phyloP scores from a whole-genome alignment of 2,888 invertebrate species.

The Hylaea fasciaria region DNA sequence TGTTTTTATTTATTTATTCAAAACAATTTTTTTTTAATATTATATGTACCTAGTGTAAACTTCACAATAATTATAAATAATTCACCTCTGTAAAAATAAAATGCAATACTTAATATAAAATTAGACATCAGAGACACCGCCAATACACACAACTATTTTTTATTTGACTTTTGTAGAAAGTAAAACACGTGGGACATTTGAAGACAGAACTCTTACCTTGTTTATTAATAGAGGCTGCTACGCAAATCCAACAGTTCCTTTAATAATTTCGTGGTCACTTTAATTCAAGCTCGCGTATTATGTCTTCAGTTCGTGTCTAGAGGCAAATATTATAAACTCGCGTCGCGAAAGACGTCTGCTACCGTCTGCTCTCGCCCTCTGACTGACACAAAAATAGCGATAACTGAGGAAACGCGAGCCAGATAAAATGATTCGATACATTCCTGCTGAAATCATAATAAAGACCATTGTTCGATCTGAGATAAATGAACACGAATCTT shows the following conservation, averaged over 20 bases:
- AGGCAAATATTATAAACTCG: slow-evolving; percentile 11
- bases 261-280: slow-evolving; percentile 18
- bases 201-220: slow-evolving; percentile 7
- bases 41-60: slow-evolving; percentile 4
- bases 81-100: slow-evolving; percentile 15
- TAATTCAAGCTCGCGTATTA: slow-evolving; percentile 33
- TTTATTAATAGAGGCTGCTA: neutral
- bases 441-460: slow-evolving; percentile 50
- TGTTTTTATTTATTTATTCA: no score
- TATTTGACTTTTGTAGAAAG: slow-evolving; percentile 3
- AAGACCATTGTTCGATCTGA: slow-evolving; percentile 48
- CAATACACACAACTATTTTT: no score
- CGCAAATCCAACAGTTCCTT: slow-evolving; percentile 13
- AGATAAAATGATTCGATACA: slow-evolving; percentile 49
- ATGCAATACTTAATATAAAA: slow-evolving; percentile 12
- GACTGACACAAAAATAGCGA: slow-evolving; percentile 71
- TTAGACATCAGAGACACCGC: no score
- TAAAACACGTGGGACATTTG: slow-evolving; percentile 1
- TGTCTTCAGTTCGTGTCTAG: slow-evolving; percentile 20
- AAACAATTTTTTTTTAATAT: no score
- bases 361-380: slow-evolving; percentile 58
- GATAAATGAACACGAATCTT: slow-evolving; percentile 38
- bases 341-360: slow-evolving; percentile 51
- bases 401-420: slow-evolving; percentile 59
- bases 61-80: neutral